Percentiles rank a stretch among this genome's conserved stretches.
Conservation (phyloP, 1,140 invertebrate genomes). For the Drosophila simulans region DNA sequence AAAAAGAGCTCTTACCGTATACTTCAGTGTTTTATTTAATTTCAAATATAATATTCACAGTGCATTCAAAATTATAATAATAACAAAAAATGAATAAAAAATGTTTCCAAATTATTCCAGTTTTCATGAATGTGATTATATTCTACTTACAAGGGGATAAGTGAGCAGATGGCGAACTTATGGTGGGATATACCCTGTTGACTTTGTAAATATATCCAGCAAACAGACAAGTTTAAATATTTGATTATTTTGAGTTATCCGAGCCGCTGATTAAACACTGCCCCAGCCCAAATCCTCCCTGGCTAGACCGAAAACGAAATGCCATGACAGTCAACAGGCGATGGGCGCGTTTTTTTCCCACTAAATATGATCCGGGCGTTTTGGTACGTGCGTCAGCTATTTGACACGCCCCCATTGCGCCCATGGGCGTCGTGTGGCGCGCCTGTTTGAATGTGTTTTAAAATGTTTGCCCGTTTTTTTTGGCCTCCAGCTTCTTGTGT, state of each 20-base stretch:
- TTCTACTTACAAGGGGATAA: slow-evolving; percentile 1
- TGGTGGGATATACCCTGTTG: not conserved
- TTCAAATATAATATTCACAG: too few species aligned
- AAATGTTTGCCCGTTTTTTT: slow-evolving; percentile 43
- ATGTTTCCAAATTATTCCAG: too few species aligned
- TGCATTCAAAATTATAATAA: too few species aligned
- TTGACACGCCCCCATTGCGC: slow-evolving; percentile 19
- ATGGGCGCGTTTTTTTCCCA: slow-evolving; percentile 1
- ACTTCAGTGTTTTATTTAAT: too few species aligned
- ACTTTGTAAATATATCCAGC: slow-evolving; percentile 6
- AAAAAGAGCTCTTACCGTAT: too few species aligned
- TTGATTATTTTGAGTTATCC: slow-evolving; percentile 26
- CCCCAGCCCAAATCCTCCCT: not conserved
- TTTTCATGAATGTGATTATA: not conserved
- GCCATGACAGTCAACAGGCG: slow-evolving; percentile 57
- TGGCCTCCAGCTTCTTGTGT: slow-evolving; percentile 43
- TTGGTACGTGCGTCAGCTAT: slow-evolving; percentile 50
- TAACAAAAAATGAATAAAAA: not conserved
- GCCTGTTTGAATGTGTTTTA: slow-evolving; percentile 49
- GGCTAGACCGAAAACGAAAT: slow-evolving; percentile 17
- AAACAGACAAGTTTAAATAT: slow-evolving; percentile 19
- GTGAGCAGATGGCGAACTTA: not conserved
- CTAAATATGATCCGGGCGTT: slow-evolving; percentile 23
- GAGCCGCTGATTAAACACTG: slow-evolving; percentile 42
- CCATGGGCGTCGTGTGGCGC: slow-evolving; percentile 38